Base-by-base conservation (phyloP, 2,113 vertebrate species). In the Sturnira hondurensis region DNA sequence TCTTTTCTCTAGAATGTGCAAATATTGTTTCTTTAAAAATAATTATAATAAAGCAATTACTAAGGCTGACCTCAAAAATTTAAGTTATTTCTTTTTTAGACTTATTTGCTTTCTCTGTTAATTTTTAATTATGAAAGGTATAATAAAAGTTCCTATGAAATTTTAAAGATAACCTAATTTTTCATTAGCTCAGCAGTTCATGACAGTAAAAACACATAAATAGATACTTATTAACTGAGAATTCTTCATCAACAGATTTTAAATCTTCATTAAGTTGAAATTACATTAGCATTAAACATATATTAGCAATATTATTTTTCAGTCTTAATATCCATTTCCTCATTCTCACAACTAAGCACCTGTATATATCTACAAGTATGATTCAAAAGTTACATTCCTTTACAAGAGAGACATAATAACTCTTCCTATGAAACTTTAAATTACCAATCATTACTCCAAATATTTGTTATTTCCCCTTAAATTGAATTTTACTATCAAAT, bases 1-100 rank as follows among this genome's bases (percentile, higher is more conserved):
- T 90, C 33, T 16, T 89, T 96, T 86, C 76, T 73, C 58, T 91
- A 87, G 38, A 81, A 86, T 22, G 24, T 91, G 26, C 5, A 94
- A 94, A 74, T 85, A 68, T 45, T 94, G 3, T 63, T 86, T 67
- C 9, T 96, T 81, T 93, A 91, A 96, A 70, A 90, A 91, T 67
- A 61, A 80, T 56, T 84, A 54, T 71, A 85, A 61, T 58, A 96
- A 67, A 65, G 38, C 24, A 95, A 91, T 13, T 50, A 68, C n/a
- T 77, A 80, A 81, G 26, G 65, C 9, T 86, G 26, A 65, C 43
- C 95, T 89, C 54, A n/a, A 50, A 90, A 67, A 12, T 41, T 43
- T 36, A 47, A 76, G 15, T 50, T 52, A 31, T n/a, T 81, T 86
- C n/a, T 71, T 94, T 78, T 38, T 95, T 80, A 84, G n/a, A 77